A percentile compares a stretch with the other conserved stretches of the same genome.
phyloP scores from a whole-genome alignment of 37 sponge, comb jelly and placozoan species.

The Oscarella lobularis region DNA sequence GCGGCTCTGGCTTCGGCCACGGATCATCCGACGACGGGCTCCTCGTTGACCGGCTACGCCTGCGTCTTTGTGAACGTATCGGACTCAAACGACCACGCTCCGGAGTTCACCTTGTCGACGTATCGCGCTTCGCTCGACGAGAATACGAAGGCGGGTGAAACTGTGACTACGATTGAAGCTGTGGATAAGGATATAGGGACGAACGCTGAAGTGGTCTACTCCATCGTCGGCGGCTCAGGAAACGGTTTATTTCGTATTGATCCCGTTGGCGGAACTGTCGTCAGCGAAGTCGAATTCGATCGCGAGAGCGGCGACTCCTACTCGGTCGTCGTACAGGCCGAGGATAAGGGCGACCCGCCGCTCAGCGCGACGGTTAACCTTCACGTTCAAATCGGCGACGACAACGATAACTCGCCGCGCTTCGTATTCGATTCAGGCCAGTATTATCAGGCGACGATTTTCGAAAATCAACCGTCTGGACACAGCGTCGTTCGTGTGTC shows the following conservation, averaged over 20 bases:
- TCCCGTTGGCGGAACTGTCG: background rate
- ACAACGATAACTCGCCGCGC: background rate
- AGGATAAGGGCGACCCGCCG: background rate
- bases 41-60: constrained; percentile 15
- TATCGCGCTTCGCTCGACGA: constrained; percentile 20
- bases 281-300: background rate
- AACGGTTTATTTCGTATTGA: background rate
- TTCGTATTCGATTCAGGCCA: background rate
- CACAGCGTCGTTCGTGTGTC: constrained; percentile 9
- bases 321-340: background rate
- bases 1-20: background rate
- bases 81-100: constrained; percentile 39
- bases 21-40: background rate
- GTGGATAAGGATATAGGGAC: constrained; percentile 22
- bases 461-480: background rate
- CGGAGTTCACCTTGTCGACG: constrained; percentile 1
- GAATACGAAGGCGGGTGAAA: constrained; percentile 23
- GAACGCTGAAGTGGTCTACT: background rate
- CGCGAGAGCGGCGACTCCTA: background rate
- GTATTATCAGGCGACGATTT: background rate
- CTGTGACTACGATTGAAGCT: constrained; percentile 29
- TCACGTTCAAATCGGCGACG: background rate
- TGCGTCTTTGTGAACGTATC: constrained; percentile 14
- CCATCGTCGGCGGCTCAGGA: background rate
- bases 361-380: background rate